Evolutionary conservation across 2,797 vertebrate genomes (phyloP), one percentile per base, ranked within the genome.

Genomic region (Tapera naevia): DNA sequence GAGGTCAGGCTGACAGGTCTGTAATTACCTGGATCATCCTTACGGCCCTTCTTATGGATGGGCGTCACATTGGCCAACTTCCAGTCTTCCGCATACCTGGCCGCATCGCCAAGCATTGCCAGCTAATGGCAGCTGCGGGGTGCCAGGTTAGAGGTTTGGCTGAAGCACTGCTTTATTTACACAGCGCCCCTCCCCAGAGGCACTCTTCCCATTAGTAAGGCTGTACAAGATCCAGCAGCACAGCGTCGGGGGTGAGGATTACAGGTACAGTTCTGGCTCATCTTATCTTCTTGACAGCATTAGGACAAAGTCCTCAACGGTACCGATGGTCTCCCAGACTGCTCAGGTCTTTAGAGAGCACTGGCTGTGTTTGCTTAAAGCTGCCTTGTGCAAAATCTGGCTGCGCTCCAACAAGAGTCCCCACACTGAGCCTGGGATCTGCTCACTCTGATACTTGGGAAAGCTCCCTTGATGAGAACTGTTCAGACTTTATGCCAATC

Each of bases 181-280:
- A 7, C 33, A 61, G 45, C 2, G 1, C 7, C 32, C 7, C 3
- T 43, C 46, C 54, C 24, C 2, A 1, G 6, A 37, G 41, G 13
- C 25, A 30, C 12, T 24, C 10, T 53, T 56, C 41, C 54, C 45
- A 32, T n/a, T 0, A 0, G 25, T 5, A 10, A 5, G 6, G 72
- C 64, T 60, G 32, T 0, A 0, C 8, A 1, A 67, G 22, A 30
- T 10, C 17, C 39, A 25, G 19, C 21, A 5, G 2, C 28, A 50
- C 46, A 48, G 19, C 48, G 22, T 22, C 46, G 46, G 0, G 0
- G 13, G 17, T 14, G 33, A 30, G 28, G 19, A n/a, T 22, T 39
- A 10, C 1, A 25, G 41, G 32, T 19, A 39, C 37, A 5, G n/a
- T 78, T 61, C 72, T 89, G 53, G 6, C 15, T 53, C 7, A 0